Evolutionary conservation across 1,140 invertebrate genomes (phyloP).

Genomic region (Lasioglossum baleicum): DNA sequence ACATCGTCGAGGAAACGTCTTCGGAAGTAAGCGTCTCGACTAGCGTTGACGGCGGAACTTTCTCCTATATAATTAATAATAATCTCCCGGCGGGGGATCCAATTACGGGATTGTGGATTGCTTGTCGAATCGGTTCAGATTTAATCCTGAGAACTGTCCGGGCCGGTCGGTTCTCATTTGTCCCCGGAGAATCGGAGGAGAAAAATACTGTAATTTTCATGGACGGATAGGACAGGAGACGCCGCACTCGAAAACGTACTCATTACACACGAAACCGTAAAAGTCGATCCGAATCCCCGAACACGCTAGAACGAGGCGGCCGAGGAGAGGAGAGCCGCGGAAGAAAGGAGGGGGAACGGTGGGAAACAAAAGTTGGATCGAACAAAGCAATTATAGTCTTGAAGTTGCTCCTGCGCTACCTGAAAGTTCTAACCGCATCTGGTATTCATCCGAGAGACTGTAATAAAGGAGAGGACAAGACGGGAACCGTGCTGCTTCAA

Average conservation of each 20-base stretch:
- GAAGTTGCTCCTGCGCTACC: constrained; percentile 61
- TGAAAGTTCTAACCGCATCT: constrained; percentile 67
- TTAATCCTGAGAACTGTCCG: background rate
- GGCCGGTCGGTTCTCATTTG: background rate
- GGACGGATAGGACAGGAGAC: background rate
- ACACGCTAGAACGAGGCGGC: background rate
- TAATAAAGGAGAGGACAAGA: constrained; percentile 66
- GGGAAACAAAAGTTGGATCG: constrained; percentile 64
- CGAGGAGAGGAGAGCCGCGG: too few relatives aligned
- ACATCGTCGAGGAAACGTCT: background rate
- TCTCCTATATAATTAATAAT: background rate
- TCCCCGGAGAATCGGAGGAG: background rate
- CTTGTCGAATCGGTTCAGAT: background rate
- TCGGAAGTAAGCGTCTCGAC: background rate
- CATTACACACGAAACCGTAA: constrained; percentile 53
- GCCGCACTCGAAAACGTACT: constrained; percentile 47
- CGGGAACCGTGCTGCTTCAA: constrained; percentile 55
- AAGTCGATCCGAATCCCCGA: constrained; percentile 44
- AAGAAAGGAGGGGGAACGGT: background rate
- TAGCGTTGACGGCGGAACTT: background rate
- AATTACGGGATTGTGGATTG: background rate
- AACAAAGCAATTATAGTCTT: constrained; percentile 68
- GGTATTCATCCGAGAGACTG: constrained; percentile 66
- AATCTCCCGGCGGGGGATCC: background rate
- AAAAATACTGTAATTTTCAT: constrained; percentile 53